These are phyloP conservation scores for Hylyphantes graminicola DNA, from an alignment of 1,140 invertebrate genomes.

Conservation along the genomic window DNA sequence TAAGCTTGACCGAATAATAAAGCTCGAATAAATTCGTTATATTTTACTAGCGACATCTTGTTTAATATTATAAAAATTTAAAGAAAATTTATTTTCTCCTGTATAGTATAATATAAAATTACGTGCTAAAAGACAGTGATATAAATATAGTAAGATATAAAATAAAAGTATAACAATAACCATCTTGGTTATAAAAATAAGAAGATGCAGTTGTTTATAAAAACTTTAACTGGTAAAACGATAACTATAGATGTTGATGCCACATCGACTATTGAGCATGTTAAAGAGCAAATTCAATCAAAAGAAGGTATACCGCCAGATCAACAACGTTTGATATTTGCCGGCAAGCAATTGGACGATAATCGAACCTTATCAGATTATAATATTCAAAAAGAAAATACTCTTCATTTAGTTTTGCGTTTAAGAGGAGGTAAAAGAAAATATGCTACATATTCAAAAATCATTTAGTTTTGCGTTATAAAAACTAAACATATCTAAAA, in stretches of 20 bases:
- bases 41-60: slow-evolving; percentile 12
- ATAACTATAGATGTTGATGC: slow-evolving; percentile 70
- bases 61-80: slow-evolving; percentile 16
- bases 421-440: slow-evolving; percentile 85
- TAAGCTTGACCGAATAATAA: slow-evolving; percentile 37
- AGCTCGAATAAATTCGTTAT: slow-evolving; percentile 16
- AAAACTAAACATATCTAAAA: too few species aligned
- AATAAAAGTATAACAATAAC: neutral
- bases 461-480: too few species aligned
- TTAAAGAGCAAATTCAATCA: slow-evolving; percentile 12
- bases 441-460: too few species aligned
- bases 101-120: slow-evolving; percentile 22
- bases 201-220: slow-evolving; percentile 65
- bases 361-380: slow-evolving; percentile 75
- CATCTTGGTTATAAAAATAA: slow-evolving; percentile 2
- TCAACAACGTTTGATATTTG: too few species aligned
- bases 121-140: neutral
- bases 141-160: slow-evolving; percentile 27
- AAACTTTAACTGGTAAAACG: slow-evolving; percentile 70
- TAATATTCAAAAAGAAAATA: slow-evolving; percentile 89
- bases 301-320: too few species aligned
- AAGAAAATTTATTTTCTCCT: neutral
- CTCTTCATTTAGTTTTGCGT: slow-evolving; percentile 83
- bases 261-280: slow-evolving; percentile 89
- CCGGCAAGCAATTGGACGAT: slow-evolving; percentile 72